Evolutionary conservation across 1,140 invertebrate genomes (phyloP).

Genomic region (Berghia stephanieae): DNA sequence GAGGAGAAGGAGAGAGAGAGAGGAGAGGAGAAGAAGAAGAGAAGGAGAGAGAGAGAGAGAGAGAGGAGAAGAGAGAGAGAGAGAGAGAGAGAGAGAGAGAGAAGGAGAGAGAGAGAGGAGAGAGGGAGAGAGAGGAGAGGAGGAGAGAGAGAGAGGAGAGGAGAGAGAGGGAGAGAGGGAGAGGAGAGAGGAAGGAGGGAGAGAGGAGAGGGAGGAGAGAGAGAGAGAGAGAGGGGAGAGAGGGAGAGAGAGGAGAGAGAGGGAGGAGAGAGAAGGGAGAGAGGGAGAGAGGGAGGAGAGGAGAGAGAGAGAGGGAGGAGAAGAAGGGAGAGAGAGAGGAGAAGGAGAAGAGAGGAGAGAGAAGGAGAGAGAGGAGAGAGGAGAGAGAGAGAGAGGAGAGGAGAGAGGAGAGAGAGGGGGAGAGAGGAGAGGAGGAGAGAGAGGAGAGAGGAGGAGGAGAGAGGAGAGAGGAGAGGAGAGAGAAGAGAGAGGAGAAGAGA

Average conservation of each 20-base stretch:
- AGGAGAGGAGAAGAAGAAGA: too few species aligned
- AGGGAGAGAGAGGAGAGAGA: too few species aligned
- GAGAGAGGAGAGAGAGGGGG: too few species aligned
- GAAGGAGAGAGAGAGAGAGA: too few species aligned
- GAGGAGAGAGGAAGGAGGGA: not conserved
- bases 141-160: not conserved
- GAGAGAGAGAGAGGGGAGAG: too few species aligned
- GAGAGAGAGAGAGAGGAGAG: not conserved
- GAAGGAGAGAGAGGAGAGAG: not conserved
- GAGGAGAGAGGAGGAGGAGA: too few species aligned
- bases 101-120: not conserved
- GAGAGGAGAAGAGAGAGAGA: too few species aligned
- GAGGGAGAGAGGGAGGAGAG: not conserved
- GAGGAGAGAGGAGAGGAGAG: too few species aligned
- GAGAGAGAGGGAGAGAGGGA: not conserved
- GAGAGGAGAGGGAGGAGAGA: slow-evolving; percentile 2
- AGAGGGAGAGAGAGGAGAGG: not conserved
- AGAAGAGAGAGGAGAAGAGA: too few species aligned
- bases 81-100: not conserved
- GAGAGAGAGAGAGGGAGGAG: not conserved
- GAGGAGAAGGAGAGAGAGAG: slow-evolving; percentile 11
- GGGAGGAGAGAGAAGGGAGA: not conserved
- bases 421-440: too few species aligned
- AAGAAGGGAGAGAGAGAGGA: not conserved
- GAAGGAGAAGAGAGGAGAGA: not conserved